Base-by-base conservation (phyloP, 2,888 invertebrate species). In the Cheilosia variabilis region DNA sequence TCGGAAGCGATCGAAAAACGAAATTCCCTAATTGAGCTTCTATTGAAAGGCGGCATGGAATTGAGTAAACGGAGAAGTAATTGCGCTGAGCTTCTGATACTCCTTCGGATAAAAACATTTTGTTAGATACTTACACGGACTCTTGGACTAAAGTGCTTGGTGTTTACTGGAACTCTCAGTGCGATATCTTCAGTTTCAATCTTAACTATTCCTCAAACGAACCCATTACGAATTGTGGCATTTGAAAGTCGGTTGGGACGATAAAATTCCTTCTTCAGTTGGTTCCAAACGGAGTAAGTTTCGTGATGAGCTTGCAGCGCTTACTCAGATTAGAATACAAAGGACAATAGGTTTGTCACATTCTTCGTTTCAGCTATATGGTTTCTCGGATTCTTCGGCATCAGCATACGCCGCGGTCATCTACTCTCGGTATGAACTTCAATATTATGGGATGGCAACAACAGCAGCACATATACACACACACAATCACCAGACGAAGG, bases 311-410 rank as follows among this genome's bases (percentile, higher is more conserved):
- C 31, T 31, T 0, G 3, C 27, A n/a, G 5, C n/a, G 2, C 13
- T 31, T 55, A 13, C 55, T 10, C 13, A 27, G 15, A 17, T 27
- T 15, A 2, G 9, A 9, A 31, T 31, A 31, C 31, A 9, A 9
- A 31, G 31, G 9, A 31, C 9, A 2, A 31, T 31, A 27, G n/a
- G n/a, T 0, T n/a, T 43, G 43, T 19, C 34, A 5, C 4, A 22
- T 22, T 41, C 58, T 10, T 58, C 22, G 17, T 43, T 62, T 45
- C 27, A 45, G 13, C 15, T 72, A 0, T 50, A 63, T 55, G 75
- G 68, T 15, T 78, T 73, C n/a, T 53, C 73, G 13, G 83, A 78
- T 24, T 78, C 81, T 5, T 76, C 76, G n/a, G 45, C 57, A 31
- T 13, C 43, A 4, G 60, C 82, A 19, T 82, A 24, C 52, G 81